Base-by-base conservation (phyloP, 2,888 invertebrate species). In the Sarcophaga carnaria region DNA sequence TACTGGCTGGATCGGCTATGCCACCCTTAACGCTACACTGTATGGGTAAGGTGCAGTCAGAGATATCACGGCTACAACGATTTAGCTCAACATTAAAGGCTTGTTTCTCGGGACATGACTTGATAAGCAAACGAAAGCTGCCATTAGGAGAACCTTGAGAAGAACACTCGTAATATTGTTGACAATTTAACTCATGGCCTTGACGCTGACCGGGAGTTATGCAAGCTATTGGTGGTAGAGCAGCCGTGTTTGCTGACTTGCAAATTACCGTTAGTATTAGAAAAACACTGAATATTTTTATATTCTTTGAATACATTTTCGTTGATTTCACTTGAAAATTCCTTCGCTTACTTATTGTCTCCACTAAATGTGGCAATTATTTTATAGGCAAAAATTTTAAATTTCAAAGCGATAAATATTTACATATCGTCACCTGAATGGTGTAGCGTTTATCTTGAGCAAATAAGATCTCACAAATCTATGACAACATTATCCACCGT, bases 21-120 rank as follows among this genome's bases (percentile, higher is more conserved):
- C 82, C 88, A n/a, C 92, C 92, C 10, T 89, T 88, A 0, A 47
- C 54, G 14, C n/a, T 4, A n/a, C 92, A 92, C 11, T 54, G 70
- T 45, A 90, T 88, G 0, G 89, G 89, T 37, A 77, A 88, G 4
- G 60, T 66, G 66, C 92, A 92, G 4, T 78, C 25, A n/a, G 90
- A 81, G 20, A 92, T 54, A 66, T 92, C 92, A 1, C 89, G 89
- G 14, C 89, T 85, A 20, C 92, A 92, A 22, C 91, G 91, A 2
- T 83, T 67, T 10, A 90, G 80, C 47, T 54, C 77, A 10, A 76
- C 59, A 25, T 90, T 90, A 72, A 89, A 92, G 5, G 88, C 90
- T 66, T 83, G 75, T 76, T 80, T 66, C 0, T 77, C 63, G 3
- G 90, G 89, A 62, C 92, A 92, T 0, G 25, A 66, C 45, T 78